These are phyloP conservation scores for Mirounga angustirostris DNA, from an alignment of 2,113 vertebrate genomes.

Conservation along the genomic window DNA sequence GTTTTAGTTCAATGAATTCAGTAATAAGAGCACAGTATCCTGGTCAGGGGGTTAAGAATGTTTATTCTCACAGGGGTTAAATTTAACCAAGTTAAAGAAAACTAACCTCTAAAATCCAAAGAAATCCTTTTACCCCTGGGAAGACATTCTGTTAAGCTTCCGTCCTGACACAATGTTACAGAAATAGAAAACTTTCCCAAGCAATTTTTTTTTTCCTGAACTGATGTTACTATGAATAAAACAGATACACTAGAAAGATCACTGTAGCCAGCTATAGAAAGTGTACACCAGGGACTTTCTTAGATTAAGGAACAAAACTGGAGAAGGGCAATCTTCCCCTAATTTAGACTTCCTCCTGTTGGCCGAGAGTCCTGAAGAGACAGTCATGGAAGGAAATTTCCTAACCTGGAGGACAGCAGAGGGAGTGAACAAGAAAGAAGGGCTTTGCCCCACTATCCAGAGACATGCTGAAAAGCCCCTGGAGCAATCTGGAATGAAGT, in stretches of 20 bases:
- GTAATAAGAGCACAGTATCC: not conserved
- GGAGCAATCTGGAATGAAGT: not conserved
- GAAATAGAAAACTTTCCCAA: slow-evolving; percentile 80
- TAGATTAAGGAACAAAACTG: not conserved
- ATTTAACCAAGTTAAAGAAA: slow-evolving; percentile 53
- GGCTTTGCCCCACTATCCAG: not conserved
- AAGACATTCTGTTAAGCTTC: slow-evolving; percentile 44
- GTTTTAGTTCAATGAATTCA: slow-evolving; percentile 7
- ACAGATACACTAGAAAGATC: not conserved
- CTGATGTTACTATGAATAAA: slow-evolving; percentile 78
- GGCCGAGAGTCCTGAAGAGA: not conserved
- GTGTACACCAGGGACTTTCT: not conserved
- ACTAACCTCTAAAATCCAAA: slow-evolving; percentile 49
- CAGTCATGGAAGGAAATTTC: not conserved
- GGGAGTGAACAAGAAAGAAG: not conserved
- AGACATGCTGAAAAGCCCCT: not conserved
- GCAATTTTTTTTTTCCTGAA: slow-evolving; percentile 9
- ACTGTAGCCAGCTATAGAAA: not conserved
- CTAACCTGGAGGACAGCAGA: not conserved
- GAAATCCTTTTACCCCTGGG: slow-evolving; percentile 24
- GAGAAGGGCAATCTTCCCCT: not conserved
- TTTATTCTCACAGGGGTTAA: slow-evolving; percentile 32
- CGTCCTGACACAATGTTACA: slow-evolving; percentile 74
- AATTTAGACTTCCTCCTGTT: not conserved
- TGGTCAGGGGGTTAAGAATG: not conserved